phyloP scores from a whole-genome alignment of 2,113 vertebrate species.

The Ptychochromis oligacanthus region DNA sequence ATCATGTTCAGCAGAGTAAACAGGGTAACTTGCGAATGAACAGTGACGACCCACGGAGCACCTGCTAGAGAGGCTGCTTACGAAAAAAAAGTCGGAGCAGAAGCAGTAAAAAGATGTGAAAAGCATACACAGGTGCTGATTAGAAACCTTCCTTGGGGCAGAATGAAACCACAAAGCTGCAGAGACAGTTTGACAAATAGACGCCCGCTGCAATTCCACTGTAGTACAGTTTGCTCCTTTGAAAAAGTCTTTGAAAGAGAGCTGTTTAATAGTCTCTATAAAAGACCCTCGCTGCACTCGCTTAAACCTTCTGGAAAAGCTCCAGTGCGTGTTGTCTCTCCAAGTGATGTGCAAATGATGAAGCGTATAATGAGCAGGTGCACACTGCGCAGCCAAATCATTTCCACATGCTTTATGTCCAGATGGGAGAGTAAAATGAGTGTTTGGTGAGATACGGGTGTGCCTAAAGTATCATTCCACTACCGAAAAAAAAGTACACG shows the following conservation, averaged over 20 bases:
- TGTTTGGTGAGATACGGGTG: not conserved
- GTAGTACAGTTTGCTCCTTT: constrained; percentile 30
- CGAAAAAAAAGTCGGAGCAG: constrained; percentile 48
- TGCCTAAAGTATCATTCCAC: not conserved
- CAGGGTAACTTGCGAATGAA: not conserved
- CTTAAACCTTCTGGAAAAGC: constrained; percentile 39
- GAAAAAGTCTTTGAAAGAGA: constrained; percentile 42
- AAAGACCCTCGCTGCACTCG: constrained; percentile 38
- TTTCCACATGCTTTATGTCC: constrained; percentile 50
- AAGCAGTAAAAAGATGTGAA: constrained; percentile 48
- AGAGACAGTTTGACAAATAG: constrained; percentile 29
- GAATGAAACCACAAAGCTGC: constrained; percentile 41
- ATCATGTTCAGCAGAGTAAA: not conserved
- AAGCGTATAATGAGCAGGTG: constrained; percentile 65
- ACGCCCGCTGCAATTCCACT: constrained; percentile 38
- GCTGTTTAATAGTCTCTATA: constrained; percentile 56
- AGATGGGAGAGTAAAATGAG: constrained; percentile 13
- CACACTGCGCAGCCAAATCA: constrained; percentile 36
- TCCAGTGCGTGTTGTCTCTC: constrained; percentile 51
- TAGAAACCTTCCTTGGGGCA: constrained; percentile 18
- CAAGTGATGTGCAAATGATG: constrained; percentile 68
- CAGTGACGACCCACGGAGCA: constrained; percentile 20
- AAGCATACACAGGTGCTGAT: constrained; percentile 58
- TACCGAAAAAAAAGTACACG: not conserved
- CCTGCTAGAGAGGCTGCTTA: constrained; percentile 35